Conservation (phyloP, 2,113 vertebrate genomes). For the Tyrannus savana region DNA sequence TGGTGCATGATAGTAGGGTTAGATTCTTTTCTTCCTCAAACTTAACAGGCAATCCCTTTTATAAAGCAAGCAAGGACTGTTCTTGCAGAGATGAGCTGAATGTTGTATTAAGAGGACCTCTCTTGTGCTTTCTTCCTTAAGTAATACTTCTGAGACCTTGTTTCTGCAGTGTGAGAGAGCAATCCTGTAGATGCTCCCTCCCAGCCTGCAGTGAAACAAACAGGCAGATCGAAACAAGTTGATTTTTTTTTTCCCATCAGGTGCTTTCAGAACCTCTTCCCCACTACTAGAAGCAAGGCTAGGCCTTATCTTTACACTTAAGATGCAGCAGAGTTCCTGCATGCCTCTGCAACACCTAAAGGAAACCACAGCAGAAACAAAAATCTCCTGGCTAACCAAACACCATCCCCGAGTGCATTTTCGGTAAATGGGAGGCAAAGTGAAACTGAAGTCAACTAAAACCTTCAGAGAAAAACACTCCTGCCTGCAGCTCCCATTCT, state of each 20-base stretch:
- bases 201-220: background rate
- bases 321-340: background rate
- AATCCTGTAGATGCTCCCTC: background rate
- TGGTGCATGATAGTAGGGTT: background rate
- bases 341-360: background rate
- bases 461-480: background rate
- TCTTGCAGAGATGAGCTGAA: background rate
- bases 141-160: background rate
- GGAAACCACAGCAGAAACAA: constrained; percentile 34
- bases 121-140: background rate
- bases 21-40: background rate
- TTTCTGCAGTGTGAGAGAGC: background rate
- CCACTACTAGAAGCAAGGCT: background rate
- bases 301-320: background rate
- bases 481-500: background rate
- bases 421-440: background rate
- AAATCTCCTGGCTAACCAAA: background rate
- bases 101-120: background rate
- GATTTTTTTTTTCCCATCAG: too few relatives aligned
- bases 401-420: background rate
- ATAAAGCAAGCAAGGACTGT: background rate
- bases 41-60: background rate
- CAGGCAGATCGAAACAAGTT: background rate
- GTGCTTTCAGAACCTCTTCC: background rate
- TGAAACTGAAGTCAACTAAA: background rate